These are phyloP conservation scores for Halictus quadricinctus DNA, from an alignment of 2,888 invertebrate genomes.

Conservation along the genomic window DNA sequence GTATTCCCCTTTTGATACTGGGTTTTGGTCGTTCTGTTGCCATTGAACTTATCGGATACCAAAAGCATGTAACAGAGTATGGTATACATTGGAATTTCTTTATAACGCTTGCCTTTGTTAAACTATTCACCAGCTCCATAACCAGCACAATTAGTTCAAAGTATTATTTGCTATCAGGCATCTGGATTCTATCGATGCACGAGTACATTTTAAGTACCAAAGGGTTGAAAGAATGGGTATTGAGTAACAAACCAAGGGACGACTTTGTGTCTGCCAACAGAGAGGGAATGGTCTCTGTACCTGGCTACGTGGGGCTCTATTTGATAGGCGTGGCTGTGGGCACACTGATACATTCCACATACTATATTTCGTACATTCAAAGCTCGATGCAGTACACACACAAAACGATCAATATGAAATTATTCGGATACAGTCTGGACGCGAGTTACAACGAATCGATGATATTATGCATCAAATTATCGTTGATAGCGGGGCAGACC, in stretches of 20 bases:
- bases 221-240: conserved; percentile 89
- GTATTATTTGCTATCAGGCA: conserved; percentile 84
- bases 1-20: conserved; percentile 84
- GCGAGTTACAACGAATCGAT: conserved; percentile 73
- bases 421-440: conserved; percentile 65
- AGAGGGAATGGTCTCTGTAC: conserved; percentile 93
- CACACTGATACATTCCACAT: conserved; percentile 82
- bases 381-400: conserved; percentile 32
- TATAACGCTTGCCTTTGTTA: conserved; percentile 93
- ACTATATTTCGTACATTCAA: conserved; percentile 47
- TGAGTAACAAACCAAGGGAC: conserved; percentile 85
- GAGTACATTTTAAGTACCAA: conserved; percentile 85
- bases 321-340: conserved; percentile 89
- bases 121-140: conserved; percentile 87
- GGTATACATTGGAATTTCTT: conserved; percentile 99
- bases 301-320: conserved; percentile 94
- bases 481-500: conserved; percentile 71
- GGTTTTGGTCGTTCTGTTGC: conserved; percentile 86
- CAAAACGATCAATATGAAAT: conserved; percentile 58
- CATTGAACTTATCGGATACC: conserved; percentile 89
- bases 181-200: conserved; percentile 85
- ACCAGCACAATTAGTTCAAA: conserved; percentile 84
- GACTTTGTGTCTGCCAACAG: conserved; percentile 91
- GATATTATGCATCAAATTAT: conserved; percentile 76
- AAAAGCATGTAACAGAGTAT: conserved; percentile 95